Evolutionary conservation across 53 echinoderm and acorn worm species (phyloP).

Genomic region (Crossaster papposus): DNA sequence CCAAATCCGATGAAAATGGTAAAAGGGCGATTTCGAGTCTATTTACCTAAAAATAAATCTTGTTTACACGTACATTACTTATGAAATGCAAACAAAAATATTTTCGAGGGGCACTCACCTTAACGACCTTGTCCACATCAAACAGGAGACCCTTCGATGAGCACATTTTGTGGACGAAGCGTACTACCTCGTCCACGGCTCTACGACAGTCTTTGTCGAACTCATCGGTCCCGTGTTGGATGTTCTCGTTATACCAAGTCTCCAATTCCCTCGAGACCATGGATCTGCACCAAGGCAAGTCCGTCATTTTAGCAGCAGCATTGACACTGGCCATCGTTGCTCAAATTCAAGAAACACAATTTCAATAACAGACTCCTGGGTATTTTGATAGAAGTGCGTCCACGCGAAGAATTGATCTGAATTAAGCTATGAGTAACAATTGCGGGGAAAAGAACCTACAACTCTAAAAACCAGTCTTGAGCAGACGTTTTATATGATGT

Average conservation of each 20-base stretch:
- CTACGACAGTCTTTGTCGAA: constrained; percentile 6
- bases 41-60: too few relatives aligned
- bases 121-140: constrained; percentile 18
- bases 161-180: constrained; percentile 1
- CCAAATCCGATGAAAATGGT: too few relatives aligned
- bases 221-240: constrained; percentile 2
- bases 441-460: too few relatives aligned
- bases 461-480: too few relatives aligned
- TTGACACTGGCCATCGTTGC: background rate
- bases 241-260: constrained; percentile 42
- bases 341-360: background rate
- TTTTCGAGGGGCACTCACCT: background rate
- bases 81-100: background rate
- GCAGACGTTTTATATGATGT: too few relatives aligned
- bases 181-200: constrained; percentile 9
- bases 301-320: background rate
- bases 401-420: too few relatives aligned
- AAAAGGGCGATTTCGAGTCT: too few relatives aligned
- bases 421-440: too few relatives aligned
- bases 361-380: background rate
- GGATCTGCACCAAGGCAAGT: background rate
- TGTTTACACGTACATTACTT: too few relatives aligned
- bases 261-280: constrained; percentile 6
- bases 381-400: background rate
- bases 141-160: background rate